These are phyloP conservation scores for Xyliphius kryptos DNA, from an alignment of 2,113 vertebrate species.

Conservation along the genomic window DNA sequence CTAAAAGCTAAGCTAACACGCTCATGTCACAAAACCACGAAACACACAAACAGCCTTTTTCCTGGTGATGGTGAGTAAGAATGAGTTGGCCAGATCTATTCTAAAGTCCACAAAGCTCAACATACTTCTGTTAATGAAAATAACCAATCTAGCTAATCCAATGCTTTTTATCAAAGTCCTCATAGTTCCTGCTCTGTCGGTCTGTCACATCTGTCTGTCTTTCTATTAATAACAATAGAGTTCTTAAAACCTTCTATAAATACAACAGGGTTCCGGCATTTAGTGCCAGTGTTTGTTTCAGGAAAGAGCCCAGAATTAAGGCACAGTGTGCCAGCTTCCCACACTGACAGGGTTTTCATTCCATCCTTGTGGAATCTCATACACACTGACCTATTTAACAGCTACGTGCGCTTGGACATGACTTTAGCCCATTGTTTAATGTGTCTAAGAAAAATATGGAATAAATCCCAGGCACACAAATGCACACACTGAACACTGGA, in stretches of 20 bases:
- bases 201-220: constrained; percentile 36
- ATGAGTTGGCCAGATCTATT: not conserved
- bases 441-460: constrained; percentile 44
- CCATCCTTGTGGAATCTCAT: constrained; percentile 32
- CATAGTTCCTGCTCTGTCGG: no score
- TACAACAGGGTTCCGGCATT: constrained; percentile 58
- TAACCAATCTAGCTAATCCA: no score
- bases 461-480: constrained; percentile 6
- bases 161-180: no score
- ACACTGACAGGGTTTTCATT: constrained; percentile 28
- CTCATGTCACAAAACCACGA: constrained; percentile 13
- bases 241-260: constrained; percentile 64
- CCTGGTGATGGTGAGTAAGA: constrained; percentile 10
- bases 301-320: constrained; percentile 40
- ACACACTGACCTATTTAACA: constrained; percentile 52
- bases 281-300: constrained; percentile 56
- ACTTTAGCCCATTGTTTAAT: constrained; percentile 47
- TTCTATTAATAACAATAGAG: constrained; percentile 56
- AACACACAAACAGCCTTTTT: constrained; percentile 21
- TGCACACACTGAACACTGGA: not conserved
- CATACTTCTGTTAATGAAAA: not conserved
- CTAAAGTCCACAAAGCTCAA: constrained; percentile 2
- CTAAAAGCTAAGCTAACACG: constrained; percentile 9
- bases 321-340: constrained; percentile 26
- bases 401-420: constrained; percentile 36